These are phyloP conservation scores for Eucidaris tribuloides DNA, from an alignment of 35 echinoderm and acorn worm genomes.

Conservation along the genomic window DNA sequence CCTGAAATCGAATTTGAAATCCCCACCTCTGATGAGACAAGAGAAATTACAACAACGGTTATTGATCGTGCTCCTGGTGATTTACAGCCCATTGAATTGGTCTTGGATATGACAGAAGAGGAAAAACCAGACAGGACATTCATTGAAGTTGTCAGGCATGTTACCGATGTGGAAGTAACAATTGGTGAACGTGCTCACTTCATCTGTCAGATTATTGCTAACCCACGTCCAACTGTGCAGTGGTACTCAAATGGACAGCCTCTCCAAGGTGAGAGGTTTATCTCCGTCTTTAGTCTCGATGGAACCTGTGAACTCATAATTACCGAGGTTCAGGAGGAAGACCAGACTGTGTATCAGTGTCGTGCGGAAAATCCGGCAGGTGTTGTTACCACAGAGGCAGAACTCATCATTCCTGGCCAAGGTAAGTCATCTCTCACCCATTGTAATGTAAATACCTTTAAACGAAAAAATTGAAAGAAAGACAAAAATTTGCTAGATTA, in stretches of 20 bases:
- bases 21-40: not conserved
- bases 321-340: conserved; percentile 69
- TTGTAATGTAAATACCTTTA: no score
- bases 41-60: conserved; percentile 11
- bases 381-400: conserved; percentile 56
- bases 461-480: no score
- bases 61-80: conserved; percentile 48
- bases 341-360: conserved; percentile 79
- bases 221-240: conserved; percentile 41
- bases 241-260: conserved; percentile 57
- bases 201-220: conserved; percentile 54
- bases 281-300: conserved; percentile 65
- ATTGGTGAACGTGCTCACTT: conserved; percentile 32
- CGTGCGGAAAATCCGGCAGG: conserved; percentile 71
- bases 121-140: not conserved
- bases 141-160: conserved; percentile 31
- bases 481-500: no score
- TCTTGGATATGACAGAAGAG: conserved; percentile 40
- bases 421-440: conserved; percentile 55
- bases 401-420: conserved; percentile 58
- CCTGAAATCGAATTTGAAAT: conserved; percentile 22
- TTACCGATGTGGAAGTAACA: conserved; percentile 38
- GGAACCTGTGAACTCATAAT: conserved; percentile 79
- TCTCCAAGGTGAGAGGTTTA: conserved; percentile 54
- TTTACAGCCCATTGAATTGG: conserved; percentile 67